Conservation (phyloP, 1,140 invertebrate species). For the Rhysida immarginata region DNA sequence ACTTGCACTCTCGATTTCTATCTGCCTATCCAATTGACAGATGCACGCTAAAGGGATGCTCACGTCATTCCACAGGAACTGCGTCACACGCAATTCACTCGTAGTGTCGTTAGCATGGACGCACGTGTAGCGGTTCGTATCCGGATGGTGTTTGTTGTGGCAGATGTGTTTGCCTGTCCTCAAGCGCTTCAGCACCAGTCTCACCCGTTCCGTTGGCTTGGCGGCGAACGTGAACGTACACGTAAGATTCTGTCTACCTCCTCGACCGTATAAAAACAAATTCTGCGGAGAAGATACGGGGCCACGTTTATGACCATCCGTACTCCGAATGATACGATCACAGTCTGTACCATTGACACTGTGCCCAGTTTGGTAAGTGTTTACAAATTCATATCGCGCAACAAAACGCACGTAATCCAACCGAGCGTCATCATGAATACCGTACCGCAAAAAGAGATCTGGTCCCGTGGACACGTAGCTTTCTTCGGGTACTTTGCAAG, state of each 20-base stretch:
- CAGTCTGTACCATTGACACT: constrained; percentile 34
- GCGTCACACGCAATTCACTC: constrained; percentile 1
- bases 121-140: constrained; percentile 53
- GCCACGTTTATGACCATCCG: constrained; percentile 32
- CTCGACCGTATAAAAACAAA: constrained; percentile 56
- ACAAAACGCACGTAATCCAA: constrained; percentile 38
- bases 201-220: constrained; percentile 42
- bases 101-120: constrained; percentile 5
- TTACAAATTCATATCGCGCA: constrained; percentile 65
- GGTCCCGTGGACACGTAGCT: constrained; percentile 57
- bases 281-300: constrained; percentile 53
- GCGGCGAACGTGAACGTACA: constrained; percentile 59
- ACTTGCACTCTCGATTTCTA: not conserved
- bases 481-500: constrained; percentile 49
- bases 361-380: constrained; percentile 56
- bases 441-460: constrained; percentile 31
- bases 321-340: constrained; percentile 31
- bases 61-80: not conserved
- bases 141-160: constrained; percentile 47
- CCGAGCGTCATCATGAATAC: not conserved
- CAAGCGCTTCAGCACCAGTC: constrained; percentile 49
- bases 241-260: constrained; percentile 51
- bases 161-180: constrained; percentile 52
- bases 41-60: constrained; percentile 7
- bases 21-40: not conserved